A percentile compares a stretch with the other conserved stretches of the same genome.
phyloP scores from a whole-genome alignment of 1,140 invertebrate species.

The Drosophila yakuba region DNA sequence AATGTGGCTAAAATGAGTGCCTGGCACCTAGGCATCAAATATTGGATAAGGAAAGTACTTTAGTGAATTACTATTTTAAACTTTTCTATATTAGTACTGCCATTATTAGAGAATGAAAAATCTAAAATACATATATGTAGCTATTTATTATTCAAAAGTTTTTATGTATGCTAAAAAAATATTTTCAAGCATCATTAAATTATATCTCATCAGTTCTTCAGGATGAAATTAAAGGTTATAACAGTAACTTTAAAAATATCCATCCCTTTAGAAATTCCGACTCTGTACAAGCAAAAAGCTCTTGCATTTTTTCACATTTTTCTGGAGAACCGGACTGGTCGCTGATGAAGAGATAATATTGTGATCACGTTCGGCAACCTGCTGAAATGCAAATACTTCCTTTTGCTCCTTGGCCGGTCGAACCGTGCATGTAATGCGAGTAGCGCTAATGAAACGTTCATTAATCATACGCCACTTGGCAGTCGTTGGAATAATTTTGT shows the following conservation, averaged over 20 bases:
- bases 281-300: not conserved
- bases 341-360: slow-evolving; percentile 84
- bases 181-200: too few relatives aligned
- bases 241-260: too few relatives aligned
- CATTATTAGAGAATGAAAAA: too few relatives aligned
- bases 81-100: too few relatives aligned
- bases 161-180: too few relatives aligned
- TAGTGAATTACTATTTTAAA: too few relatives aligned
- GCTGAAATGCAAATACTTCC: slow-evolving; percentile 75
- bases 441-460: slow-evolving; percentile 78
- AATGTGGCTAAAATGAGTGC: not conserved
- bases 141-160: too few relatives aligned
- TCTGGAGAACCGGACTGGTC: slow-evolving; percentile 16
- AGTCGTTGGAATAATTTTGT: slow-evolving; percentile 40
- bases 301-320: slow-evolving; percentile 26
- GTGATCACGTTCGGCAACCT: slow-evolving; percentile 82
- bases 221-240: too few relatives aligned
- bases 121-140: too few relatives aligned
- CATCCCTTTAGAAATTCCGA: too few relatives aligned
- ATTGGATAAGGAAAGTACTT: too few relatives aligned
- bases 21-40: not conserved
- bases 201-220: too few relatives aligned
- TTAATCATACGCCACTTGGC: slow-evolving; percentile 72
- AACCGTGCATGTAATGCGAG: slow-evolving; percentile 57
- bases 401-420: slow-evolving; percentile 20